Conservation (phyloP, 2,797 vertebrate species). For the Coluber constrictor region DNA sequence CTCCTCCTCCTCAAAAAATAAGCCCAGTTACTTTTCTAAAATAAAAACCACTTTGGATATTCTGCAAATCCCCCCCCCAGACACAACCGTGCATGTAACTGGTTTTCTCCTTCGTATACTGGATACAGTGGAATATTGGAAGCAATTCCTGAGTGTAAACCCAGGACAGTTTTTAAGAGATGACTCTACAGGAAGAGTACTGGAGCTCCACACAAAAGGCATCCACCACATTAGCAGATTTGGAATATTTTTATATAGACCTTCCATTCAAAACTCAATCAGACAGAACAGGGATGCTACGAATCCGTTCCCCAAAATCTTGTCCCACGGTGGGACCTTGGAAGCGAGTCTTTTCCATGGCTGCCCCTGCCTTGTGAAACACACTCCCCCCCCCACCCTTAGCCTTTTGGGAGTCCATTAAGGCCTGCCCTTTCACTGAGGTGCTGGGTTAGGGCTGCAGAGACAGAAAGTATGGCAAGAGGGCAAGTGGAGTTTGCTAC, state of each 20-base stretch:
- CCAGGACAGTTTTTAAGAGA: not conserved
- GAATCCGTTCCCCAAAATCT: too few relatives aligned
- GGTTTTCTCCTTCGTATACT: not conserved
- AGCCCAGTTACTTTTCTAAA: not conserved
- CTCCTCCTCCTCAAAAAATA: too few relatives aligned
- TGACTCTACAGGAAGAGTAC: not conserved
- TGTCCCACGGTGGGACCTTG: too few relatives aligned
- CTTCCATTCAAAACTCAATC: not conserved
- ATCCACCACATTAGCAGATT: not conserved
- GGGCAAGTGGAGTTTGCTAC: not conserved
- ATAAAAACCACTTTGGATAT: not conserved
- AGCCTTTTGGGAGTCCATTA: not conserved
- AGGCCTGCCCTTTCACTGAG: not conserved
- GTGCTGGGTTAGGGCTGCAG: not conserved
- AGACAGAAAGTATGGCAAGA: not conserved
- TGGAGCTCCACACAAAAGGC: not conserved
- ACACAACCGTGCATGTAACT: not conserved
- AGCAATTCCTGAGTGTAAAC: not conserved
- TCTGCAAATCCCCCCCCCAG: not conserved
- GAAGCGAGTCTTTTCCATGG: too few relatives aligned
- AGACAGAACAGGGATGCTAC: not conserved
- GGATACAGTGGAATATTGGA: not conserved
- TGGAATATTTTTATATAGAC: too few relatives aligned
- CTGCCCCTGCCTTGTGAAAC: not conserved
- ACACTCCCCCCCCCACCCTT: not conserved